Conservation (phyloP, 2,888 invertebrate genomes). For the Euproctis similis region DNA sequence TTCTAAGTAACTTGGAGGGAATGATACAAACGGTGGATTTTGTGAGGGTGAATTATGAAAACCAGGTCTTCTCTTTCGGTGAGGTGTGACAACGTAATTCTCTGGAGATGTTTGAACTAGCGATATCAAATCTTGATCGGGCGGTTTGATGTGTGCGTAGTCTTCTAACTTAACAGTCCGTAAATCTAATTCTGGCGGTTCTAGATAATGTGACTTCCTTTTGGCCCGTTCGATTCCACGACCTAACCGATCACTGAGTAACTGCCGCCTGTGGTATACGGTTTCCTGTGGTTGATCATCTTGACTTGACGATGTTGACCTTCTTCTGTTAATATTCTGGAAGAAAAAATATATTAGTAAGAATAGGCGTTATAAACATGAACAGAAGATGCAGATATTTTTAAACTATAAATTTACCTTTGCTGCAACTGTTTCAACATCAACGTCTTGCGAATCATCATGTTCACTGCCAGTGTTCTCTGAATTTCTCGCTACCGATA, state of each 20-base stretch:
- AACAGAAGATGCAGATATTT: background rate
- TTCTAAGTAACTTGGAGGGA: constrained; percentile 84
- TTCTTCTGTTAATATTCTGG: constrained; percentile 62
- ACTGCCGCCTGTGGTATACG: constrained; percentile 76
- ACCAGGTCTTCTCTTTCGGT: constrained; percentile 89
- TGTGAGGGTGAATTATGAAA: constrained; percentile 92
- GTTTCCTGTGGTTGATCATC: constrained; percentile 71
- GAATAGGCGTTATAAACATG: background rate
- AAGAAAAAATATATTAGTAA: constrained; percentile 20
- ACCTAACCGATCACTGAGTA: constrained; percentile 77
- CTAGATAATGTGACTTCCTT: constrained; percentile 78
- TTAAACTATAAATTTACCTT: constrained; percentile 55
- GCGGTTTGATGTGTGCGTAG: constrained; percentile 78
- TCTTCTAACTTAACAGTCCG: constrained; percentile 80
- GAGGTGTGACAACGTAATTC: constrained; percentile 91
- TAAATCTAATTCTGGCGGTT: constrained; percentile 82
- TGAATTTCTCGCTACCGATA: constrained; percentile 78
- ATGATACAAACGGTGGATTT: constrained; percentile 90
- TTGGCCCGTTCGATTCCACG: constrained; percentile 78
- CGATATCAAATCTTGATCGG: constrained; percentile 81
- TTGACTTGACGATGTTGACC: constrained; percentile 70
- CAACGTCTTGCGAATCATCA: constrained; percentile 71
- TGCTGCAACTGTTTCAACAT: constrained; percentile 71
- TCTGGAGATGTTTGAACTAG: constrained; percentile 84
- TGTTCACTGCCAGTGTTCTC: constrained; percentile 76